Evolutionary conservation across 2,797 vertebrate genomes (phyloP).

Genomic region (Pachyuromys duprasi): DNA sequence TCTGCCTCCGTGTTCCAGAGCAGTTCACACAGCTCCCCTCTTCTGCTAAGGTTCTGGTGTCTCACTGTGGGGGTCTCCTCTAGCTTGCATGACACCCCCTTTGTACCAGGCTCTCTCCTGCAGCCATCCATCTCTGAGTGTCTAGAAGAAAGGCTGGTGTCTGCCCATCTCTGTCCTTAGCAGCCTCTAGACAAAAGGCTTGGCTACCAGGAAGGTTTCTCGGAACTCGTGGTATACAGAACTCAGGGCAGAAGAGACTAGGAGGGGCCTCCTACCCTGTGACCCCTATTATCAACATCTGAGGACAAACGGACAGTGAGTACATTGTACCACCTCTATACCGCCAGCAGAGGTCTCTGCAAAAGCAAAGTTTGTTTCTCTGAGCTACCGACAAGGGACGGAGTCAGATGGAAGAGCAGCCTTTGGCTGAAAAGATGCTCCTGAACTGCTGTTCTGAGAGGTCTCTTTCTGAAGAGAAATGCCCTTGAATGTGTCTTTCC

Average conservation of each 20-base stretch:
- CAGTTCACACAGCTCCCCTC: background rate
- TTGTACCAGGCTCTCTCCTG: background rate
- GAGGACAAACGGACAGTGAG: background rate
- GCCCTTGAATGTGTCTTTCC: background rate
- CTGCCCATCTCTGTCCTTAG: background rate
- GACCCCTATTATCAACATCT: background rate
- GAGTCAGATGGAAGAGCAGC: background rate
- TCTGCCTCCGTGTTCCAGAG: background rate
- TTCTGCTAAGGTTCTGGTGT: background rate
- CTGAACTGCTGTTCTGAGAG: background rate
- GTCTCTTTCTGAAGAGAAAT: background rate
- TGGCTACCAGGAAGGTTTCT: background rate
- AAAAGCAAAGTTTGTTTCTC: slow-evolving; percentile 1
- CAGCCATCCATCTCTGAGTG: fast-evolving
- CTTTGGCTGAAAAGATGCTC: background rate
- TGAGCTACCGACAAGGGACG: background rate
- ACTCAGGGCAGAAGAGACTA: fast-evolving
- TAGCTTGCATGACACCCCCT: background rate
- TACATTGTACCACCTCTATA: background rate
- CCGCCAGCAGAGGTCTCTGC: slow-evolving; percentile 83
- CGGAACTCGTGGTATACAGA: fast-evolving
- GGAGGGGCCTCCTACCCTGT: no score
- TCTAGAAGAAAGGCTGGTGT: background rate
- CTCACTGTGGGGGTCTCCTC: background rate
- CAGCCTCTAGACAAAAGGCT: background rate